Conservation (phyloP, 1,140 invertebrate species). For the Calosoma granatense region DNA sequence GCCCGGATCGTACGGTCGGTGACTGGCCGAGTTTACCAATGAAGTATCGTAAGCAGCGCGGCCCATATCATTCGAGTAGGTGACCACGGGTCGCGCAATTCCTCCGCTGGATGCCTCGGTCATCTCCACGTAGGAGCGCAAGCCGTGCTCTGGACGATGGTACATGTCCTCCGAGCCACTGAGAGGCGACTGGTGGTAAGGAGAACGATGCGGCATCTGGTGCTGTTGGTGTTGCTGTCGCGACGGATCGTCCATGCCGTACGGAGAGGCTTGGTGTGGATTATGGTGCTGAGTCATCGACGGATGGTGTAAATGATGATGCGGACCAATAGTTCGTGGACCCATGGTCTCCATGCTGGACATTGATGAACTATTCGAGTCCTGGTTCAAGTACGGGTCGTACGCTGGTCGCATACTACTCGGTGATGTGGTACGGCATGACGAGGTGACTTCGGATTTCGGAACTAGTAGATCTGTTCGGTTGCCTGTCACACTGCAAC, state of each 20-base stretch:
- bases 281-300: slow-evolving; percentile 31
- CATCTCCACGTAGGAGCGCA: slow-evolving; percentile 43
- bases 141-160: slow-evolving; percentile 26
- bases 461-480: slow-evolving; percentile 50
- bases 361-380: slow-evolving; percentile 60
- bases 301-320: slow-evolving; percentile 20
- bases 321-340: slow-evolving; percentile 34
- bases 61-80: slow-evolving; percentile 44
- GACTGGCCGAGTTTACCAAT: slow-evolving; percentile 40
- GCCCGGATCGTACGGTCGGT: slow-evolving; percentile 50
- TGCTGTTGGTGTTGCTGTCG: slow-evolving; percentile 28
- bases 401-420: slow-evolving; percentile 40
- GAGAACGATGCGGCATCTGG: slow-evolving; percentile 48
- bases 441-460: slow-evolving; percentile 42
- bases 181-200: slow-evolving; percentile 49
- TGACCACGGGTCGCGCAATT: slow-evolving; percentile 49
- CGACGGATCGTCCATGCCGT: slow-evolving; percentile 37
- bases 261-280: slow-evolving; percentile 29
- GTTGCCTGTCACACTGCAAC: slow-evolving; percentile 40
- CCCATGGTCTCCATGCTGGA: slow-evolving; percentile 61
- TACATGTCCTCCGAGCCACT: slow-evolving; percentile 45
- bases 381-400: slow-evolving; percentile 53
- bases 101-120: slow-evolving; percentile 30
- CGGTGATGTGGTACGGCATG: slow-evolving; percentile 40
- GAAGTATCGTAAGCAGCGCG: slow-evolving; percentile 34